Base-by-base conservation (phyloP, 2,113 vertebrate species). In the Pseudorhombus dupliciocellatus region DNA sequence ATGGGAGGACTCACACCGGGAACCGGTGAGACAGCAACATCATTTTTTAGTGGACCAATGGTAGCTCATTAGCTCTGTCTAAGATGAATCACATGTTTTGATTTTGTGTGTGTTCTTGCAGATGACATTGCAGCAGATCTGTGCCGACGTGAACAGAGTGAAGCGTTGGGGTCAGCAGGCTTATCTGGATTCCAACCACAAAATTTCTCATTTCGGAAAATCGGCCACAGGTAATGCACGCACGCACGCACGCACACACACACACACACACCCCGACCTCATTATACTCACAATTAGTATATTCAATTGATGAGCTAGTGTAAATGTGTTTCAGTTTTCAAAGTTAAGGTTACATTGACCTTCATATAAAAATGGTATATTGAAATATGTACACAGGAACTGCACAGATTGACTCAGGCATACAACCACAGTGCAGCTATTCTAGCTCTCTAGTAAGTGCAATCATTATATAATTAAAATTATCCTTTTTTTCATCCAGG, bases 81-180 rank as follows among this genome's bases (percentile, higher is more conserved):
- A 26, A 46, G 16, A 9, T 60, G 56, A 14, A 46, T 66, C 12
- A 7, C 21, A n/a, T 21, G 63, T 26, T 61, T 77, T 10, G 18
- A 4, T 21, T 74, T 15, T 46, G 42, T 46, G 42, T 46, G 0
- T 31, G 53, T 69, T 48, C 37, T 74, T 65, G 26, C 70, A 95
- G 95, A 87, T 94, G 92, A 94, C 94, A 4, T 86, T 95, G 73
- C 93, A 95, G 72, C 95, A 95, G 75, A 93, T 96, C 74, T 95
- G 88, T 84, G 92, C 93, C 73, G 92, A 94, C 79, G 94, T 96
- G 4, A 96, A 93, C 76, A 83, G 92, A 77, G 92, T 95, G 40
- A 96, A 96, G 89, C 93, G 88, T 48, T 85, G 92, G 73, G 95
- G 95, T 2, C 95, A 94, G 79, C 94, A 93, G 79, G 86, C 93